A percentile compares a stretch with the other conserved stretches of the same genome.
Evolutionary conservation across 2,888 invertebrate species (phyloP).

Genomic region (Mylabris sibirica): DNA sequence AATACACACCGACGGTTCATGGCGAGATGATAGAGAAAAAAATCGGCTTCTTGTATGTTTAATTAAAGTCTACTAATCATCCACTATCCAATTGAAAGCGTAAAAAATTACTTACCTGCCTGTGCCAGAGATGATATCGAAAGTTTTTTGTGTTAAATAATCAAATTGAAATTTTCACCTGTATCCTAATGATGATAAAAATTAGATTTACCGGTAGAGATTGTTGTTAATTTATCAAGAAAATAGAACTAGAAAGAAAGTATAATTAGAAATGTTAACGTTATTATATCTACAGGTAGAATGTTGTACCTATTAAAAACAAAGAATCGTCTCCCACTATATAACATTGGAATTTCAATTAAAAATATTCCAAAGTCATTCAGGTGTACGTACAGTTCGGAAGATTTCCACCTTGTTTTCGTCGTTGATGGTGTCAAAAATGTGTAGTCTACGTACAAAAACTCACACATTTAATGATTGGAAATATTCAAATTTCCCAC

Average conservation of each 20-base stretch:
- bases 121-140: not conserved
- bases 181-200: not conserved
- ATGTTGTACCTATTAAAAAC: not conserved
- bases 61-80: conserved; percentile 1
- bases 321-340: not conserved
- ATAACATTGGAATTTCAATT: conserved; percentile 6
- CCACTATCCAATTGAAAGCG: not conserved
- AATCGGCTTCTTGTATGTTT: not conserved
- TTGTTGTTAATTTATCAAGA: not conserved
- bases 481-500: conserved; percentile 26
- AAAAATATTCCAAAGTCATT: conserved; percentile 8
- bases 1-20: not conserved
- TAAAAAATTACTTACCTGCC: conserved; percentile 7
- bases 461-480: not conserved
- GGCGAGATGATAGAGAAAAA: not conserved
- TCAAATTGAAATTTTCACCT: not conserved
- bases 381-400: not conserved
- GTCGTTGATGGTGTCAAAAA: not conserved
- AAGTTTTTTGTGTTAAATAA: not conserved
- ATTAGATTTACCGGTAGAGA: not conserved
- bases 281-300: not conserved
- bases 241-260: no score
- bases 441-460: not conserved
- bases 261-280: not conserved
- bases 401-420: not conserved